Evolutionary conservation across 92 coral and sea anemone genomes (phyloP).

Genomic region (Desmophyllum pertusum): DNA sequence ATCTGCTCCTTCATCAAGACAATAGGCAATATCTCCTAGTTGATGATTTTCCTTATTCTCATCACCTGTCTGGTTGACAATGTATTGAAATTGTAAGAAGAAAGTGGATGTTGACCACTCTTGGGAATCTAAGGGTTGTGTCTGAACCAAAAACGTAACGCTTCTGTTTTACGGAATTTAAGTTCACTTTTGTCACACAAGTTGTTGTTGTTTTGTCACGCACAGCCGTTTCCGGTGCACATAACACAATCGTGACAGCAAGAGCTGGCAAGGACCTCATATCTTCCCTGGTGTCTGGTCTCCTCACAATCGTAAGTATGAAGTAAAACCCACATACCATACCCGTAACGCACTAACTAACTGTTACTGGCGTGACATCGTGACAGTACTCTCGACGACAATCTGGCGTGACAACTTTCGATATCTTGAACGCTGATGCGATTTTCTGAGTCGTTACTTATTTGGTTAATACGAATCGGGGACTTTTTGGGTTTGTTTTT

Average conservation of each 20-base stretch:
- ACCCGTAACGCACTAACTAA: neutral
- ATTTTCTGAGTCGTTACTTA: neutral
- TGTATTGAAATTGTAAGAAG: neutral
- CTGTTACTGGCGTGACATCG: neutral
- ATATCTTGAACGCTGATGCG: too few relatives aligned
- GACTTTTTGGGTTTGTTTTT: neutral
- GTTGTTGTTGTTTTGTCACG: conserved; percentile 2
- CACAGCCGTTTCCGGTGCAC: conserved; percentile 99
- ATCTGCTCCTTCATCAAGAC: too few relatives aligned
- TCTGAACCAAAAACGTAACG: too few relatives aligned
- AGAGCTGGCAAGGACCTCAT: conserved; percentile 98
- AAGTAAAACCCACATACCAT: neutral
- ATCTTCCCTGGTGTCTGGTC: conserved; percentile 96
- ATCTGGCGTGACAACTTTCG: neutral
- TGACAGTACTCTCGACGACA: too few relatives aligned
- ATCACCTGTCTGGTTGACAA: neutral
- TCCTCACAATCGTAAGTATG: conserved; percentile 94
- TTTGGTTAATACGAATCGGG: neutral
- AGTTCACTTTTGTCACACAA: neutral
- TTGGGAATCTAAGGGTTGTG: neutral
- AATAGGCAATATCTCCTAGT: neutral
- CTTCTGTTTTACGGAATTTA: neutral
- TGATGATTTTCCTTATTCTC: too few relatives aligned
- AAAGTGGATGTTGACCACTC: neutral
- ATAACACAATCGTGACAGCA: conserved; percentile 99